Base-by-base conservation (phyloP, 2,113 vertebrate species). In the Nothobranchius furzeri region DNA sequence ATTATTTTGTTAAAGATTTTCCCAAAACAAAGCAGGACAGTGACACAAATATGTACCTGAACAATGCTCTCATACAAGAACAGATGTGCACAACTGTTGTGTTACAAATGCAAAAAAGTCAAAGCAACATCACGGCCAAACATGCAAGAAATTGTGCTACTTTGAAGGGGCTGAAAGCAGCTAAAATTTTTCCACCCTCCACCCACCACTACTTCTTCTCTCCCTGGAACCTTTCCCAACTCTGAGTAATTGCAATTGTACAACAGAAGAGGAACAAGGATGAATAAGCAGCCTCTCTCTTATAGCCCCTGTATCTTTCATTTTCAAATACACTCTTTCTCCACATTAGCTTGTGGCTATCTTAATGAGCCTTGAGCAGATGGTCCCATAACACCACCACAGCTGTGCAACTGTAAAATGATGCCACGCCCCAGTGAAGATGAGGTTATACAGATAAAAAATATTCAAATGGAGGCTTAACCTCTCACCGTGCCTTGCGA, bases 391-490 rank as follows among this genome's bases (percentile, higher is more conserved):
- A 81, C 78, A 37, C 76, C 68, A 37, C 59, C 80, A 57, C 86
- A 83, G 81, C 84, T 83, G 72, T 49, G 51, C 50, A 48, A 46
- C 79, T 61, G 68, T 81, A 86, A 78, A 88, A 81, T 65, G 59
- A 50, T 15, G 76, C 79, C 81, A 82, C 54, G 61, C 78, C 82
- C 78, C 85, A 71, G 64, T 46, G 59, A 73, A 71, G 52, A 71
- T 62, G 65, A 79, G 74, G 82, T 61, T 64, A 79, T 76, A 53
- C 65, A 74, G 68, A 62, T 78, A 81, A 64, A 73, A 45, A 36
- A 74, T 83, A 89, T 85, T 85, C 71, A 81, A 86, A 78, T 73
- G 76, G 87, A 81, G 64, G 73, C 20, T 0, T 77, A 79, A 89
- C 81, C 84, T 85, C 72, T 14, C 7, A 24, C 37, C 37, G 9